These are phyloP conservation scores for Hypomecis punctinalis DNA, from an alignment of 2,888 invertebrate genomes.

Conservation along the genomic window DNA sequence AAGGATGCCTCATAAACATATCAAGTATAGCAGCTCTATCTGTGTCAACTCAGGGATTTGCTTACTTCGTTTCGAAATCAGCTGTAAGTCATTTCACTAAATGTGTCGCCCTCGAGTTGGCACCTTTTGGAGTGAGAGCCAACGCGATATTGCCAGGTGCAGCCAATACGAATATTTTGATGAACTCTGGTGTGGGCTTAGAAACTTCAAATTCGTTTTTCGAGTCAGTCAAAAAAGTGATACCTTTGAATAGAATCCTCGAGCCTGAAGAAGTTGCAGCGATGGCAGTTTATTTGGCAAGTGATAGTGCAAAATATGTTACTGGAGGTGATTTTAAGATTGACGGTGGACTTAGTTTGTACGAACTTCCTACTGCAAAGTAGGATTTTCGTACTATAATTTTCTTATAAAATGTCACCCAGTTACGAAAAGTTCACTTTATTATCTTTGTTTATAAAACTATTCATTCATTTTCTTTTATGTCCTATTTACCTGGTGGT, in stretches of 20 bases:
- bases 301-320: conserved; percentile 3
- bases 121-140: conserved; percentile 85
- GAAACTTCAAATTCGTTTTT: not conserved
- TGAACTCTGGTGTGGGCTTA: not conserved
- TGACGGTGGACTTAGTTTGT: not conserved
- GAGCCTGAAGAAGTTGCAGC: conserved; percentile 6
- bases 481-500: no score
- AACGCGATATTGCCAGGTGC: conserved; percentile 90
- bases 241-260: not conserved
- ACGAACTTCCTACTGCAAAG: not conserved
- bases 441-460: no score
- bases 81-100: conserved; percentile 90
- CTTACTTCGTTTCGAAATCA: conserved; percentile 89
- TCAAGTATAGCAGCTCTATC: conserved; percentile 46
- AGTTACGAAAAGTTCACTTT: no score
- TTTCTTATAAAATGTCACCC: no score
- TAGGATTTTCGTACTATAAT: not conserved
- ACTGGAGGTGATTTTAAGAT: conserved; percentile 6
- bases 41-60: conserved; percentile 29
- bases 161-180: conserved; percentile 63
- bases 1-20: conserved; percentile 58
- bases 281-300: conserved; percentile 6
- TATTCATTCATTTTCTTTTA: no score
- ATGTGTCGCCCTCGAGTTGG: conserved; percentile 88
- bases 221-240: no score